These are phyloP conservation scores for Diuraphis noxia DNA, from an alignment of 1,140 invertebrate species.

Conservation along the genomic window DNA sequence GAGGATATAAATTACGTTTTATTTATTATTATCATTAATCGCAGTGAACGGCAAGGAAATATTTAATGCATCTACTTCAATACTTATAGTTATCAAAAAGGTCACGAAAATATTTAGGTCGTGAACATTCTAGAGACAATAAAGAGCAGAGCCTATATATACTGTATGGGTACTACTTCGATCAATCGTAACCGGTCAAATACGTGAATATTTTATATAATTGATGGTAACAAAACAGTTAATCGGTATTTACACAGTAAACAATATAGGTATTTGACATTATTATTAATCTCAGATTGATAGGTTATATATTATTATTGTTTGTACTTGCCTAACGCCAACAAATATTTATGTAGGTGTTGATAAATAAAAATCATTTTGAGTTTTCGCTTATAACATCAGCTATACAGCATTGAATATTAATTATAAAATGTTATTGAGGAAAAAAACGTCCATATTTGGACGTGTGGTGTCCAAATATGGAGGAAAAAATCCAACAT, in stretches of 20 bases:
- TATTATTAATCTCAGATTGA: not conserved
- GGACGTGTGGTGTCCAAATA: no score
- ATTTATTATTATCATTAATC: not conserved
- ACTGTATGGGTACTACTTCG: not conserved
- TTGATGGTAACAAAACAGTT: not conserved
- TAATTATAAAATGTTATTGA: no score
- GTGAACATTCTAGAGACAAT: not conserved
- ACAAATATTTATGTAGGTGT: not conserved
- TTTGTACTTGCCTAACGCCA: not conserved
- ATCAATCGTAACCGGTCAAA: not conserved
- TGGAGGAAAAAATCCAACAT: no score
- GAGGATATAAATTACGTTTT: not conserved
- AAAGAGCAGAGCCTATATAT: not conserved
- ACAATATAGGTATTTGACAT: not conserved
- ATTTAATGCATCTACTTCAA: not conserved
- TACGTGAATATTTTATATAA: slow-evolving; percentile 18
- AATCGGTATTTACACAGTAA: not conserved
- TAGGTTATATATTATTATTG: not conserved
- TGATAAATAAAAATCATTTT: not conserved
- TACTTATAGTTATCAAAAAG: not conserved
- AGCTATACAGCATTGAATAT: no score
- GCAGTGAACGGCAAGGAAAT: not conserved
- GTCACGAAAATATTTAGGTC: not conserved
- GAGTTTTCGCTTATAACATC: not conserved
- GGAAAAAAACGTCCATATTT: no score